phyloP scores from a whole-genome alignment of 2,888 invertebrate genomes.

The Volucella inanis region DNA sequence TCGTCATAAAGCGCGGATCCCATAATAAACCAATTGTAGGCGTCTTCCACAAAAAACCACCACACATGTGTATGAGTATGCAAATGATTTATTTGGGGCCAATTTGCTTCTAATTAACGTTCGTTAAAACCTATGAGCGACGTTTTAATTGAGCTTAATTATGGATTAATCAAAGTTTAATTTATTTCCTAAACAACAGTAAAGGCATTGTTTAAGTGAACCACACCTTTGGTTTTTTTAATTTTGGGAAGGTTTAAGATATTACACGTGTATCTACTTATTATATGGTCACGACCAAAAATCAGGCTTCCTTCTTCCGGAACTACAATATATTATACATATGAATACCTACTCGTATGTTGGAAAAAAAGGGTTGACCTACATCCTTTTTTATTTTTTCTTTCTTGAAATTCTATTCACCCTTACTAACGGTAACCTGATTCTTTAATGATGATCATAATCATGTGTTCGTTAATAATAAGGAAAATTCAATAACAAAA shows the following conservation, averaged over 20 bases:
- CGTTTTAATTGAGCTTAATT: constrained; percentile 59
- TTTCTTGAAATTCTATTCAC: neutral
- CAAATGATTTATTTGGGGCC: constrained; percentile 48
- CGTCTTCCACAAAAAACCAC: constrained; percentile 24
- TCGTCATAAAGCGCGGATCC: constrained; percentile 36
- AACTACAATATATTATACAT: neutral
- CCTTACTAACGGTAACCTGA: constrained; percentile 46
- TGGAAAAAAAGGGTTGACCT: constrained; percentile 62
- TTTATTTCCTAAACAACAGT: constrained; percentile 12
- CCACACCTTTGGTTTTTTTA: constrained; percentile 7
- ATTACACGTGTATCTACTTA: constrained; percentile 36
- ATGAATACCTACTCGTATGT: neutral
- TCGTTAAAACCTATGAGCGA: neutral
- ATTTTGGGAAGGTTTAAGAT: constrained; percentile 1
- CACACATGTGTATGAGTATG: constrained; percentile 14
- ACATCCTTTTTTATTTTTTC: constrained; percentile 45
- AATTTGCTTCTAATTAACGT: constrained; percentile 39
- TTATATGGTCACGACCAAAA: too few relatives aligned
- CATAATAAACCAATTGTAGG: constrained; percentile 31
- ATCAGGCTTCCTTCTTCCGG: constrained; percentile 49
- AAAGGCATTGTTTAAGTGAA: neutral
- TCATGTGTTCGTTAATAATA: constrained; percentile 35
- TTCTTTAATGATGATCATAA: constrained; percentile 55
- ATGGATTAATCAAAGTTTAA: constrained; percentile 31
- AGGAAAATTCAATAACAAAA: constrained; percentile 3